phyloP scores from a whole-genome alignment of 1,140 invertebrate species.

The Paraescarpia echinospica region DNA sequence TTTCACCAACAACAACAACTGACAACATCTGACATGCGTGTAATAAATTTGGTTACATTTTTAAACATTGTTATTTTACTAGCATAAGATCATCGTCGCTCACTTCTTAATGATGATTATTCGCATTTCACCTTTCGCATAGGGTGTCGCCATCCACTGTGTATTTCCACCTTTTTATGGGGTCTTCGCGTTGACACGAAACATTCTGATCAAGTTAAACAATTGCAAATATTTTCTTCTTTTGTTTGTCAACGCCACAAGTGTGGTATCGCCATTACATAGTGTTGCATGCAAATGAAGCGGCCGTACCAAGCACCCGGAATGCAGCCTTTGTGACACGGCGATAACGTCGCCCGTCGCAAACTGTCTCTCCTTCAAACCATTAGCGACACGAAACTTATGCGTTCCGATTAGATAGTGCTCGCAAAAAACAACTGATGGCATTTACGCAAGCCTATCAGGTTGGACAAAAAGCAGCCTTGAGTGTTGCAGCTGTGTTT shows the following conservation, averaged over 20 bases:
- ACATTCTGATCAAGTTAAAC: neutral
- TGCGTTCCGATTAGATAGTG: neutral
- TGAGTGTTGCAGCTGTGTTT: neutral
- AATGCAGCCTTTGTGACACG: neutral
- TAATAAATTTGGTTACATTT: neutral
- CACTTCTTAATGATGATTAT: neutral
- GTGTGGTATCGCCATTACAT: neutral
- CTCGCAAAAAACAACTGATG: neutral
- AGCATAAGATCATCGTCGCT: neutral
- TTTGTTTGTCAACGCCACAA: neutral
- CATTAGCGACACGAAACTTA: neutral
- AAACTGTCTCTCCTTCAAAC: neutral
- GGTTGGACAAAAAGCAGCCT: neutral
- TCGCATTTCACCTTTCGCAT: neutral
- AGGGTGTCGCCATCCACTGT: neutral
- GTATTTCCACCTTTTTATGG: conserved; percentile 2
- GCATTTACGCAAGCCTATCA: neutral
- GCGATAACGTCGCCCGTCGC: neutral
- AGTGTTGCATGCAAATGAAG: neutral
- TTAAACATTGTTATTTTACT: neutral
- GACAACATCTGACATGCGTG: neutral
- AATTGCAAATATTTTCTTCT: neutral
- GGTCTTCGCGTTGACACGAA: too few relatives aligned
- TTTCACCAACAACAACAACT: neutral
- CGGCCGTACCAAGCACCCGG: neutral